Conservation (phyloP, 2,888 invertebrate species). For the Stenurella melanura region DNA sequence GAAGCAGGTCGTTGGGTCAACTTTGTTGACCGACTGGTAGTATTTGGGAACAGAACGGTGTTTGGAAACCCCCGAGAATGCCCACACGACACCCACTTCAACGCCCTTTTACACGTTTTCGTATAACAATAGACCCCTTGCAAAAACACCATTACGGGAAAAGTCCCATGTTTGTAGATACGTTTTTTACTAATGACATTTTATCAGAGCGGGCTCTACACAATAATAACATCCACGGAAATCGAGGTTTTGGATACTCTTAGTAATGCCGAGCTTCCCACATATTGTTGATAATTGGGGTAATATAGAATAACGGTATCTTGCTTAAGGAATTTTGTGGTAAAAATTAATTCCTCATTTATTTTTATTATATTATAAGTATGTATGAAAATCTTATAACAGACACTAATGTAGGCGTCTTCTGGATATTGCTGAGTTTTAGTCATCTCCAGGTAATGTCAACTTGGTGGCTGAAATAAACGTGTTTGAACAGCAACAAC, state of each 20-base stretch:
- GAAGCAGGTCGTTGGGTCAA: constrained; percentile 40
- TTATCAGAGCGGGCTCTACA: constrained; percentile 8
- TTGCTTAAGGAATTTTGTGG: neutral
- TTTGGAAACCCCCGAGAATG: constrained; percentile 22
- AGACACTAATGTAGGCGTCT: no score
- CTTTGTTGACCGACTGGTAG: constrained; percentile 43
- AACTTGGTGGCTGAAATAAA: no score
- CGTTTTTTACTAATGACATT: constrained; percentile 39
- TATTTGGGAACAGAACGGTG: neutral
- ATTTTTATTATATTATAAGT: no score
- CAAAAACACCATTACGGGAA: constrained; percentile 36
- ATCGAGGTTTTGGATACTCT: no score
- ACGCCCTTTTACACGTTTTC: constrained; percentile 31
- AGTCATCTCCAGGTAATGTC: no score
- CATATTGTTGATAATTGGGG: neutral
- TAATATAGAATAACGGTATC: neutral
- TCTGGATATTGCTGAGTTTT: no score
- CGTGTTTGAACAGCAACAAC: no score
- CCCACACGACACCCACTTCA: constrained; percentile 24
- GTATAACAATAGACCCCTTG: constrained; percentile 37
- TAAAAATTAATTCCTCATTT: no score
- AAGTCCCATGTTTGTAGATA: constrained; percentile 36
- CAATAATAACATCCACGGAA: neutral
- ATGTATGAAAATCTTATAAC: no score
- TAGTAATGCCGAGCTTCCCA: neutral